phyloP scores from a whole-genome alignment of 1,140 invertebrate species.

The Schmidtea mediterranea region DNA sequence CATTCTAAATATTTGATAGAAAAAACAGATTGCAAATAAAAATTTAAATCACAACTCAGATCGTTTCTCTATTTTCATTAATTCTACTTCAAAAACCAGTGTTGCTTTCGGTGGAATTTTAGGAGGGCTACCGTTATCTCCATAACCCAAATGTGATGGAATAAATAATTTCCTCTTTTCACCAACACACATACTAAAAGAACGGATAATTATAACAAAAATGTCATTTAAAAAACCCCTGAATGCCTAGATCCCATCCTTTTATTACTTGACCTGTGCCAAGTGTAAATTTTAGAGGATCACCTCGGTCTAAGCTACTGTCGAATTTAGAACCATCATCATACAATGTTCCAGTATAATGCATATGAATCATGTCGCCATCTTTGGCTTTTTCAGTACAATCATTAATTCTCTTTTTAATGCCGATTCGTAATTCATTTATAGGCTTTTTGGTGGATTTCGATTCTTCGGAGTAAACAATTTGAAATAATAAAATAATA shows the following conservation, averaged over 20 bases:
- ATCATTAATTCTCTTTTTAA: not conserved
- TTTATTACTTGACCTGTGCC: slow-evolving; percentile 32
- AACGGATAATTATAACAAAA: too few species aligned
- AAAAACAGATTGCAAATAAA: too few species aligned
- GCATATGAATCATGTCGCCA: not conserved
- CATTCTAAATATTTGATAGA: too few species aligned
- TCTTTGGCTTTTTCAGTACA: not conserved
- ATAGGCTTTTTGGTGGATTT: not conserved
- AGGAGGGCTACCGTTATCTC: not conserved
- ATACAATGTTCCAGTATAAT: slow-evolving; percentile 3
- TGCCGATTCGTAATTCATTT: not conserved
- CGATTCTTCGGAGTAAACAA: too few species aligned
- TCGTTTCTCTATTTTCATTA: slow-evolving; percentile 7
- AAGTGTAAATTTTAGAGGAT: slow-evolving; percentile 54
- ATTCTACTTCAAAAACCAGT: slow-evolving; percentile 6
- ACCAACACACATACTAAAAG: slow-evolving; percentile 2
- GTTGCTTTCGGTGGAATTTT: slow-evolving; percentile 5
- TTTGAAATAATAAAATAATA: too few species aligned
- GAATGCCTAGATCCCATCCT: not conserved
- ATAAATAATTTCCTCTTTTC: slow-evolving; percentile 4
- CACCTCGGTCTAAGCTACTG: slow-evolving; percentile 49
- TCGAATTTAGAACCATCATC: slow-evolving; percentile 55
- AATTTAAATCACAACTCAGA: not conserved
- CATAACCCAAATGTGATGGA: slow-evolving; percentile 5
- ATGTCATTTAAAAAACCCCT: not conserved